phyloP scores from a whole-genome alignment of 2,888 invertebrate species.

The Troglohyphantes excavatus region DNA sequence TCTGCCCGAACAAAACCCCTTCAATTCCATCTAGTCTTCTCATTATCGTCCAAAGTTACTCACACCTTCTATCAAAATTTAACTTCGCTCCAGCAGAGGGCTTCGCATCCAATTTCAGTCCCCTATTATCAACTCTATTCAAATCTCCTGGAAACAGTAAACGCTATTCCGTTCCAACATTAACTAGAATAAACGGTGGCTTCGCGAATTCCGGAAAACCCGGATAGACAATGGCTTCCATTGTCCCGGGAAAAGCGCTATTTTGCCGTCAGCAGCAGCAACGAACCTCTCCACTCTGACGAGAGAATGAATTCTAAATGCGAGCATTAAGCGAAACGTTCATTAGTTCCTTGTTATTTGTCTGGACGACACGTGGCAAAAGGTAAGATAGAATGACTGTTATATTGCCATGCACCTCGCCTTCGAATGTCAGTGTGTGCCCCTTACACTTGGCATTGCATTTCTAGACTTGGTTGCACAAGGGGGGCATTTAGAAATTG shows the following conservation, averaged over 20 bases:
- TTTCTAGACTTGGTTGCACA: neutral
- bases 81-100: neutral
- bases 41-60: neutral
- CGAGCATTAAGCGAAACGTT: slow-evolving; percentile 53
- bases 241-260: slow-evolving; percentile 33
- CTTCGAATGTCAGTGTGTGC: neutral
- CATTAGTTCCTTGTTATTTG: slow-evolving; percentile 60
- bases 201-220: slow-evolving; percentile 29
- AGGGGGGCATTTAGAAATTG: neutral
- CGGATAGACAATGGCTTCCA: slow-evolving; percentile 5
- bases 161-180: slow-evolving; percentile 34
- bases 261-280: slow-evolving; percentile 22
- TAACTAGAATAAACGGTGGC: slow-evolving; percentile 32
- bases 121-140: slow-evolving; percentile 41
- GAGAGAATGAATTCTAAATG: slow-evolving; percentile 47
- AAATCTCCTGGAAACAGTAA: slow-evolving; percentile 49
- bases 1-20: neutral
- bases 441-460: neutral
- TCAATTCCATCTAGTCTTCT: neutral
- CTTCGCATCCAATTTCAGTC: slow-evolving; percentile 20
- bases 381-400: slow-evolving; percentile 33
- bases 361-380: neutral
- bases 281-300: slow-evolving; percentile 10
- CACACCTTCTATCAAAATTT: neutral
- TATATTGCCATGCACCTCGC: slow-evolving; percentile 26